phyloP scores from a whole-genome alignment of 2,797 vertebrate species.

The Argya squamiceps region DNA sequence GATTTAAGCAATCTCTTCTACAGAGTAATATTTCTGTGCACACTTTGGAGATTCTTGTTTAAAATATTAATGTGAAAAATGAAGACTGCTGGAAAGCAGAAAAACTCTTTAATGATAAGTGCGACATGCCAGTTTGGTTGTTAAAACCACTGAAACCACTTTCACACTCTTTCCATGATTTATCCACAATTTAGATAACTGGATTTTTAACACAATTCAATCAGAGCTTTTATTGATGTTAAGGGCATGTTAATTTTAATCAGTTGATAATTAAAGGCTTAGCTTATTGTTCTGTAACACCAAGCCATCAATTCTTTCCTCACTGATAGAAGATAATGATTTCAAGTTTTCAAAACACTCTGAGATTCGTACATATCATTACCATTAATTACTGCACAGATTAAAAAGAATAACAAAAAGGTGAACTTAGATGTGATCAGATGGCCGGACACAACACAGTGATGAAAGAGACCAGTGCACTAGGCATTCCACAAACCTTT shows the following conservation, averaged over 20 bases:
- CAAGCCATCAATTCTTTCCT: conserved; percentile 9
- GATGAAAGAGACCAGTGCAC: not conserved
- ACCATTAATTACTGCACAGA: not conserved
- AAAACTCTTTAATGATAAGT: not conserved
- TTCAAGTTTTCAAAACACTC: not conserved
- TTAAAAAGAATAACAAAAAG: not conserved
- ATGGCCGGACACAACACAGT: not conserved
- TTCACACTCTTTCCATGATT: not conserved
- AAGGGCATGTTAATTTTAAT: conserved; percentile 37
- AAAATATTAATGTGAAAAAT: not conserved
- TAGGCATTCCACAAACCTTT: not conserved
- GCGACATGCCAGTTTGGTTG: not conserved
- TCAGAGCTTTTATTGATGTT: not conserved
- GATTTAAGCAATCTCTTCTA: not conserved
- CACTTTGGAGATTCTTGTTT: not conserved
- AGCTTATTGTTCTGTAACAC: conserved; percentile 1
- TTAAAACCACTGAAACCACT: not conserved
- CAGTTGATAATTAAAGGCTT: not conserved
- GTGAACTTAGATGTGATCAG: not conserved
- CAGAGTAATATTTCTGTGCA: not conserved
- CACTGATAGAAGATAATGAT: not conserved
- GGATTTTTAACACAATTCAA: conserved; percentile 3
- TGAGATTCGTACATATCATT: not conserved
- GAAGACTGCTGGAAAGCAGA: not conserved
- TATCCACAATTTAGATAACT: not conserved